phyloP scores from a whole-genome alignment of 1,140 invertebrate genomes.

The Belonocnema kinseyi region DNA sequence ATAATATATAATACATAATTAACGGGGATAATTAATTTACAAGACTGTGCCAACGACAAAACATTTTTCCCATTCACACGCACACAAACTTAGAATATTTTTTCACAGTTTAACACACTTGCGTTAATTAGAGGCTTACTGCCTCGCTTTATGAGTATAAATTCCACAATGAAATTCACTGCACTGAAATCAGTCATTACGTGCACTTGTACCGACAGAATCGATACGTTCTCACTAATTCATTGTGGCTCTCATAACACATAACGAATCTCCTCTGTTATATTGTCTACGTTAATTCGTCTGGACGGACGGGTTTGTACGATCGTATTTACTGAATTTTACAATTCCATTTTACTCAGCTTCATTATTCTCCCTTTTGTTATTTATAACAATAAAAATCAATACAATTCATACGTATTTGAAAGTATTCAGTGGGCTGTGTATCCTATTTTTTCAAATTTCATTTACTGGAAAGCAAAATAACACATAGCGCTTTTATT shows the following conservation, averaged over 20 bases:
- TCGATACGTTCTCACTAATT: constrained; percentile 18
- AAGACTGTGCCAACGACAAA: constrained; percentile 29
- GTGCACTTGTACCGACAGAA: neutral
- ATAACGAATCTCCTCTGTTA: neutral
- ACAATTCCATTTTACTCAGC: neutral
- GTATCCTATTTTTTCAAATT: too few species aligned
- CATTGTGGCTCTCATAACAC: neutral
- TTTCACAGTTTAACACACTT: neutral
- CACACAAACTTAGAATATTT: constrained; percentile 32
- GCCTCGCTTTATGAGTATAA: constrained; percentile 1
- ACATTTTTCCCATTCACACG: constrained; percentile 33
- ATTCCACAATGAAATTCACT: constrained; percentile 13
- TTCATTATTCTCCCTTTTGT: neutral
- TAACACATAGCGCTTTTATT: neutral
- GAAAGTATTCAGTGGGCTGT: too few species aligned
- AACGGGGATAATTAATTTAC: constrained; percentile 42
- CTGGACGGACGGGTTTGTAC: neutral
- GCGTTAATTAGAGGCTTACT: neutral
- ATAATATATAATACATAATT: constrained; percentile 59
- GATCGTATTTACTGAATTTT: neutral
- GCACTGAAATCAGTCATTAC: constrained; percentile 15
- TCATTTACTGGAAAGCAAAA: neutral
- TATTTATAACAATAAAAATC: too few species aligned
- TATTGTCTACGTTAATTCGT: constrained; percentile 16
- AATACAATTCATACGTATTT: too few species aligned